These are phyloP conservation scores for Tragelaphus strepsiceros DNA, from an alignment of 2,113 vertebrate species.

Conservation along the genomic window DNA sequence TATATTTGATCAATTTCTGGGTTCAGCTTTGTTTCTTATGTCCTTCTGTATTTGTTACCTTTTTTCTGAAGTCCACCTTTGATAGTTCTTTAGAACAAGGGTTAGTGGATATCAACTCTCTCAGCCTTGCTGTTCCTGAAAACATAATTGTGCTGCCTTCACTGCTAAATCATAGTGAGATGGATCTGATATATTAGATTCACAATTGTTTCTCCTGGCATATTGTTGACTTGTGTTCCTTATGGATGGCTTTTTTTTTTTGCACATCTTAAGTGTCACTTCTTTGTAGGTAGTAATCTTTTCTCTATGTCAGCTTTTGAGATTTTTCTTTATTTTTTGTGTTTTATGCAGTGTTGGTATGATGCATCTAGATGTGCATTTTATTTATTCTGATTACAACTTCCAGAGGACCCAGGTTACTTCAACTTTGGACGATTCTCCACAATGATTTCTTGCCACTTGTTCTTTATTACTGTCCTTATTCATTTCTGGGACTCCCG, in stretches of 20 bases:
- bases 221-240: neutral
- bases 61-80: neutral
- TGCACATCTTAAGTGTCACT: neutral
- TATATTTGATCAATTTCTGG: neutral
- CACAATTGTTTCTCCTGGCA: neutral
- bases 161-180: neutral
- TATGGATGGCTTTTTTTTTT: neutral
- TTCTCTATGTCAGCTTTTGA: neutral
- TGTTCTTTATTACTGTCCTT: neutral
- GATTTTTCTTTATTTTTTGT: neutral
- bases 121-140: neutral
- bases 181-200: neutral
- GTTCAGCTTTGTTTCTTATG: neutral
- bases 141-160: neutral
- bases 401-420: neutral
- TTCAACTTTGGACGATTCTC: neutral
- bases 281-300: neutral
- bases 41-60: neutral
- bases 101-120: neutral
- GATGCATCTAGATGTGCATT: neutral
- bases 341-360: neutral
- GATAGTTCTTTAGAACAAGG: neutral
- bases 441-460: neutral
- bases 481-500: neutral
- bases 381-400: neutral